A percentile compares a stretch with the other conserved stretches of the same genome.
phyloP scores from a whole-genome alignment of 2,113 vertebrate species.

The Anoplopoma fimbria region DNA sequence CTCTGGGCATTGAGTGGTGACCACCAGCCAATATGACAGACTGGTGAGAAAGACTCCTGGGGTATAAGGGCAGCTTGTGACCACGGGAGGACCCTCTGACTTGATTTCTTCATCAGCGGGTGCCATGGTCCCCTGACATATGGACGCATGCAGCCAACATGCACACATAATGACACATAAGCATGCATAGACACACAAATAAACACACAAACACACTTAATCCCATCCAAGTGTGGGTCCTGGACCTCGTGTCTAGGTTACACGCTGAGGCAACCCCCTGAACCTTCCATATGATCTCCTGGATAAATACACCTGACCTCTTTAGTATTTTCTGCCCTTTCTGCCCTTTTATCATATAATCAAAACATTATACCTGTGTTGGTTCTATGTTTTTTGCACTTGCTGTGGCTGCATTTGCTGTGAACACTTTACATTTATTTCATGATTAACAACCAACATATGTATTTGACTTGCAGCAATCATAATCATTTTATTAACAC shows the following conservation, averaged over 20 bases:
- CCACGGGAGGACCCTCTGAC: constrained; percentile 70
- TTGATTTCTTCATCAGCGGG: constrained; percentile 85
- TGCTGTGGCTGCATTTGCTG: background rate
- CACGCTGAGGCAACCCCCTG: constrained; percentile 68
- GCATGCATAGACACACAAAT: constrained; percentile 19
- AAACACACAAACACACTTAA: constrained; percentile 33
- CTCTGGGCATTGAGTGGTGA: constrained; percentile 47
- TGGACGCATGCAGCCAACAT: constrained; percentile 49
- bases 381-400: background rate
- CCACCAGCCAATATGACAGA: constrained; percentile 71
- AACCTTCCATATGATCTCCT: constrained; percentile 70
- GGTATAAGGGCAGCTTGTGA: constrained; percentile 83
- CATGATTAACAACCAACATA: background rate
- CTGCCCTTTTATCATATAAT: background rate
- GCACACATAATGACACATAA: constrained; percentile 46
- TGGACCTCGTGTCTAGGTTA: constrained; percentile 48
- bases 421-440: background rate
- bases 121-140: constrained; percentile 67
- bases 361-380: background rate
- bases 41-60: constrained; percentile 68
- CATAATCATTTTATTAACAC: background rate
- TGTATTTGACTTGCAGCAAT: background rate
- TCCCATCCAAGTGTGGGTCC: constrained; percentile 44
- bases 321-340: constrained; percentile 16
- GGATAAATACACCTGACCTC: constrained; percentile 33